These are phyloP conservation scores for Meandrusa payeni DNA, from an alignment of 2,888 invertebrate species.

Conservation along the genomic window DNA sequence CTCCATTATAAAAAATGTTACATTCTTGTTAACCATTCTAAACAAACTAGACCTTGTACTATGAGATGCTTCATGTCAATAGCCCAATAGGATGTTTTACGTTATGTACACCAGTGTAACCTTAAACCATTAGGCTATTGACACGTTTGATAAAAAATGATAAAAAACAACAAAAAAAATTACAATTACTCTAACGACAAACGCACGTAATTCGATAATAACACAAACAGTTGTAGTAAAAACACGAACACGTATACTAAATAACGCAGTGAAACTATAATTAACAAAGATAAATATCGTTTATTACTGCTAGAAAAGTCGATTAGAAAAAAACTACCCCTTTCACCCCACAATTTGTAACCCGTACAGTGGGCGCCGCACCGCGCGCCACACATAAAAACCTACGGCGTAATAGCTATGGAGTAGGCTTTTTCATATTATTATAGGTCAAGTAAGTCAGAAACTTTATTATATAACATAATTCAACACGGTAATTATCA, in stretches of 20 bases:
- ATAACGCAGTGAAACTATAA: constrained; percentile 73
- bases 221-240: constrained; percentile 63
- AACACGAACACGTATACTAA: constrained; percentile 75
- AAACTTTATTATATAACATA: too few relatives aligned
- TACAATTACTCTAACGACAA: constrained; percentile 50
- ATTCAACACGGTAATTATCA: too few relatives aligned
- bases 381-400: constrained; percentile 69
- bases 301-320: constrained; percentile 80
- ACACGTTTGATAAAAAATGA: too few relatives aligned
- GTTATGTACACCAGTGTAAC: too few relatives aligned
- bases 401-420: constrained; percentile 41
- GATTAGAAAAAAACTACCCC: constrained; percentile 81
- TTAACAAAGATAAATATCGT: constrained; percentile 81
- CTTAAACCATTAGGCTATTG: too few relatives aligned
- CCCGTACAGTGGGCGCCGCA: constrained; percentile 76
- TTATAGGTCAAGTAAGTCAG: too few relatives aligned
- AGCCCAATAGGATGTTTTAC: too few relatives aligned
- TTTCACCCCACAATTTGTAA: constrained; percentile 81
- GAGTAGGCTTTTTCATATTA: constrained; percentile 42
- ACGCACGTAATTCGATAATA: constrained; percentile 75
- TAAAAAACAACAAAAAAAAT: constrained; percentile 19
- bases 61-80: too few relatives aligned
- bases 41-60: too few relatives aligned
- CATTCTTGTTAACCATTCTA: too few relatives aligned
- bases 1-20: too few relatives aligned